These are phyloP conservation scores for Bemisia tabaci DNA, from an alignment of 1,140 invertebrate species.

Conservation along the genomic window DNA sequence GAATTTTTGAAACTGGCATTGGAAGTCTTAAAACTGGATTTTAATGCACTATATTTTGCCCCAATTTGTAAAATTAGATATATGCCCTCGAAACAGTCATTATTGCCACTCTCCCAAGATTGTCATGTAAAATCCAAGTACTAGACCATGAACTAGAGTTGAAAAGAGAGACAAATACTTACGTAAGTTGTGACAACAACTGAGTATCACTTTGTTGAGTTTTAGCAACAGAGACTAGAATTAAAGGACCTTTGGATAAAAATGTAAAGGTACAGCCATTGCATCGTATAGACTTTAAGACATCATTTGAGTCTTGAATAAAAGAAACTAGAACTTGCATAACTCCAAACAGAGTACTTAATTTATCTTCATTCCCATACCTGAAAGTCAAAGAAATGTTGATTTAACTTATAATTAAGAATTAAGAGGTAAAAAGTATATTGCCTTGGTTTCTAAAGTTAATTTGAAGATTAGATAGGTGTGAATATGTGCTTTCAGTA, in stretches of 20 bases:
- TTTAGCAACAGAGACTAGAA: constrained; percentile 76
- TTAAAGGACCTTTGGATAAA: constrained; percentile 70
- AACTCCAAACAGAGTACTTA: constrained; percentile 86
- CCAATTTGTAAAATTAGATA: too few relatives aligned
- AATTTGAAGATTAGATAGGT: too few relatives aligned
- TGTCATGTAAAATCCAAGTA: too few relatives aligned
- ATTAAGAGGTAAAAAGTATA: neutral
- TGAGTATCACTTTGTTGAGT: constrained; percentile 70
- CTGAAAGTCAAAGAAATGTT: constrained; percentile 33
- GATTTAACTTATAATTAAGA: neutral
- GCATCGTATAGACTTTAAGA: constrained; percentile 68
- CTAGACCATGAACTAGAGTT: too few relatives aligned
- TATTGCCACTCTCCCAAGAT: too few relatives aligned
- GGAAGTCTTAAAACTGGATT: too few relatives aligned
- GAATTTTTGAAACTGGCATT: too few relatives aligned
- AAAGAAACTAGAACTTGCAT: constrained; percentile 91
- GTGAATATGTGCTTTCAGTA: too few relatives aligned
- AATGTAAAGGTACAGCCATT: constrained; percentile 83
- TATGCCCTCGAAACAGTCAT: too few relatives aligned
- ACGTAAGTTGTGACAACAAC: constrained; percentile 73
- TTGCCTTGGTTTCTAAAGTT: neutral
- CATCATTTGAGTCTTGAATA: constrained; percentile 66
- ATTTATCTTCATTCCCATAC: constrained; percentile 84
- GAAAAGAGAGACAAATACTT: too few relatives aligned
- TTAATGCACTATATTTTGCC: too few relatives aligned